These are phyloP conservation scores for Druon quercuslanigerum DNA, from an alignment of 1,140 invertebrate species.

Conservation along the genomic window DNA sequence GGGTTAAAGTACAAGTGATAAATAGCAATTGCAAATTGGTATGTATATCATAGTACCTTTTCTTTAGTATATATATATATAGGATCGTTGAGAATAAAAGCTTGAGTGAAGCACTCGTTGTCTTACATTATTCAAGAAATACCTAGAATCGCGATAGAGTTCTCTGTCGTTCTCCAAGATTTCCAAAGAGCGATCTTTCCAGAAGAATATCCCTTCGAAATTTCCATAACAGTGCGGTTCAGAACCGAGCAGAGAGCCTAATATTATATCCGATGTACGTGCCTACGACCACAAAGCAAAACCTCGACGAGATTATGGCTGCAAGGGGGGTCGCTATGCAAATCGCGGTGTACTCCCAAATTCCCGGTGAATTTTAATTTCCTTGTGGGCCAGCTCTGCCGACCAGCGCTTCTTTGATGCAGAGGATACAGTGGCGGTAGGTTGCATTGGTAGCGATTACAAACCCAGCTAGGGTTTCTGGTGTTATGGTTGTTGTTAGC, in stretches of 20 bases:
- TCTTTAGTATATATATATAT: background rate
- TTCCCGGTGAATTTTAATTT: constrained; percentile 60
- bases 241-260: constrained; percentile 43
- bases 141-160: constrained; percentile 2
- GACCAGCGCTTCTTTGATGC: constrained; percentile 49
- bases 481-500: background rate
- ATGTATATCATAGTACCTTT: background rate
- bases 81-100: background rate
- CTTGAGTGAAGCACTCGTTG: background rate
- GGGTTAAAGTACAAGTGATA: too few species aligned
- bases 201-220: constrained; percentile 55
- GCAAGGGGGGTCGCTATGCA: constrained; percentile 47
- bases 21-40: too few species aligned
- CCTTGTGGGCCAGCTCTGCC: constrained; percentile 43
- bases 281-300: constrained; percentile 54
- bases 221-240: constrained; percentile 57
- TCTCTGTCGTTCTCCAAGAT: constrained; percentile 13
- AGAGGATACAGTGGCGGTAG: constrained; percentile 9
- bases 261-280: constrained; percentile 58
- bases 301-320: constrained; percentile 53
- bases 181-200: constrained; percentile 46
- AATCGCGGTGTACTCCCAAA: constrained; percentile 52
- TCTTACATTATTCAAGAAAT: constrained; percentile 22
- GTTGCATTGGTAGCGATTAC: constrained; percentile 39
- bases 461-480: constrained; percentile 42